Evolutionary conservation across 2,888 invertebrate species (phyloP).

Genomic region (Eilema depressum): DNA sequence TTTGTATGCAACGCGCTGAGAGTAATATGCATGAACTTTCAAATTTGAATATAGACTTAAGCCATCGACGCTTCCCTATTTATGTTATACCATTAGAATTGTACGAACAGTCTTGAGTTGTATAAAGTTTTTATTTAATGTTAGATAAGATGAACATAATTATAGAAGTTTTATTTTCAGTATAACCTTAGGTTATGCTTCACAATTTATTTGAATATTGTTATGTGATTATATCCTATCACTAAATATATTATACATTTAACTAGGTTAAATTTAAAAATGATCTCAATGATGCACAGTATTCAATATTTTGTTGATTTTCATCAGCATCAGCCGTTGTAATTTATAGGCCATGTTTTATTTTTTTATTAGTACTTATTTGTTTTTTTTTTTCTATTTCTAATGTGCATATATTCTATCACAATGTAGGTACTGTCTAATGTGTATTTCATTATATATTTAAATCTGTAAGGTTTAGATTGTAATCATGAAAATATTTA

Average conservation of each 20-base stretch:
- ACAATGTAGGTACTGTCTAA: conserved; percentile 31
- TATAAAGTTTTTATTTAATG: conserved; percentile 2
- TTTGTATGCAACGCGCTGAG: not conserved
- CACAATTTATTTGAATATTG: conserved; percentile 6
- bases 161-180: not conserved
- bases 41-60: not conserved
- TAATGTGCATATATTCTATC: conserved; percentile 17
- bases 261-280: conserved; percentile 55
- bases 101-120: not conserved
- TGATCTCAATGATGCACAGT: conserved; percentile 81
- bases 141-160: conserved; percentile 1
- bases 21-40: not conserved
- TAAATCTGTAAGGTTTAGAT: conserved; percentile 37
- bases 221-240: not conserved
- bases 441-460: conserved; percentile 18
- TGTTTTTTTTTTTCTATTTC: conserved; percentile 15
- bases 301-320: conserved; percentile 63
- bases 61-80: conserved; percentile 1
- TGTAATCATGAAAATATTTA: conserved; percentile 47
- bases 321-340: conserved; percentile 30
- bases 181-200: conserved; percentile 15
- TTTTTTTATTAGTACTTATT: conserved; percentile 27
- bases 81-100: not conserved
- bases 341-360: conserved; percentile 44
- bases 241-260: conserved; percentile 10